Evolutionary conservation across 2,888 invertebrate genomes (phyloP).

Genomic region (Dolichopus griseipennis): DNA sequence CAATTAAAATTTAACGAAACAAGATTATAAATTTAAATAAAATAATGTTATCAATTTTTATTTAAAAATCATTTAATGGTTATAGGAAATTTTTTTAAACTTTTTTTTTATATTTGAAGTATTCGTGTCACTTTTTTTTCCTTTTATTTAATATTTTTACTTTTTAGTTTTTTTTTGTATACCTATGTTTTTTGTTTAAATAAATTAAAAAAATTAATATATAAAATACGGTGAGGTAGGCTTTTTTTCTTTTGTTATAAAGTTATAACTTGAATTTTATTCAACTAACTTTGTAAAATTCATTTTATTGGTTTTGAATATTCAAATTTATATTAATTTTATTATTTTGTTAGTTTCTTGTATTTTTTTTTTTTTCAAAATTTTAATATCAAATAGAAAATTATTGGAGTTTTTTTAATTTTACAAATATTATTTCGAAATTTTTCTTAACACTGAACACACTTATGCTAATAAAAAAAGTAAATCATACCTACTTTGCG

Average conservation of each 20-base stretch:
- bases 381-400: no score
- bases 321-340: neutral
- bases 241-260: neutral
- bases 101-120: neutral
- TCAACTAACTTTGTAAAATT: neutral
- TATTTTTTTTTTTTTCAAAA: no score
- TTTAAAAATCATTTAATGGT: neutral
- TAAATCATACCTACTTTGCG: neutral
- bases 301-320: no score
- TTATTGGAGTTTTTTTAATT: no score
- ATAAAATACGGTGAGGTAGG: neutral
- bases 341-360: no score
- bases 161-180: neutral
- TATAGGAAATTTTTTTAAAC: neutral
- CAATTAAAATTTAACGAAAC: no score
- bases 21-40: neutral
- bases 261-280: no score
- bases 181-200: no score
- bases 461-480: neutral
- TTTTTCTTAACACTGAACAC: neutral
- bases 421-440: neutral
- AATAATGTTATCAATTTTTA: neutral
- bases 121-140: neutral
- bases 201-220: neutral
- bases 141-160: no score